Evolutionary conservation across 2,797 vertebrate species (phyloP), one percentile per base, ranked within the genome.

Genomic region (Anniella stebbinsi): DNA sequence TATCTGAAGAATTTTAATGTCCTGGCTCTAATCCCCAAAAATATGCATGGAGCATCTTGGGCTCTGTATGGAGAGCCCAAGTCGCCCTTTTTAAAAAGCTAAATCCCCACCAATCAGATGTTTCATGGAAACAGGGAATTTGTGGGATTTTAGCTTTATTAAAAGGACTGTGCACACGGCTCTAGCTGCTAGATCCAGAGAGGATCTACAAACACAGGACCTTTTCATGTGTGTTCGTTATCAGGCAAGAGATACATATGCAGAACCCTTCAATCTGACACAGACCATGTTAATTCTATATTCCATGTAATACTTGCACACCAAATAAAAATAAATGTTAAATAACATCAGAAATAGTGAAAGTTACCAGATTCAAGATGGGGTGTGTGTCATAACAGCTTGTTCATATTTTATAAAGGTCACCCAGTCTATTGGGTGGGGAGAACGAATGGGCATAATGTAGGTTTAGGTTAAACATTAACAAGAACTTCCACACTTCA

Each of bases 251-350:
- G n/a, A 17, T 15, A 57, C 36, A 73, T 2, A 23, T 30, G 23
- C 36, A 86, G 25, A 36, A 6, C 2, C 69, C 69, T 70, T 84
- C 11, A 70, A 33, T 18, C 48, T 48, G 45, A 30, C 41, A 84
- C 51, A 2, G 17, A 21, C 41, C 63, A 45, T 45, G 41, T 70
- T 21, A 69, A 30, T 84, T 45, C 38, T 84, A 70, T 4, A 30
- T 70, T 48, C 67, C 38, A 85, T 72, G 51, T 4, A 84, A 84
- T 70, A 48, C 38, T 45, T 72, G 38, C 25, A 30, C 36, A 84
- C 66, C 17, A 13, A 67, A 83, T 30, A 83, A 70, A 73, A 73
- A 41, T 86, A 75, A 38, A 75, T 86, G n/a, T 78, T 69, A 80
- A 33, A 69, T 38, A 87, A 28, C 25, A 12, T 38, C n/a, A 77